Evolutionary conservation across 2,113 vertebrate species (phyloP), one percentile per base, ranked within the genome.

Genomic region (Bambusicola thoracicus): DNA sequence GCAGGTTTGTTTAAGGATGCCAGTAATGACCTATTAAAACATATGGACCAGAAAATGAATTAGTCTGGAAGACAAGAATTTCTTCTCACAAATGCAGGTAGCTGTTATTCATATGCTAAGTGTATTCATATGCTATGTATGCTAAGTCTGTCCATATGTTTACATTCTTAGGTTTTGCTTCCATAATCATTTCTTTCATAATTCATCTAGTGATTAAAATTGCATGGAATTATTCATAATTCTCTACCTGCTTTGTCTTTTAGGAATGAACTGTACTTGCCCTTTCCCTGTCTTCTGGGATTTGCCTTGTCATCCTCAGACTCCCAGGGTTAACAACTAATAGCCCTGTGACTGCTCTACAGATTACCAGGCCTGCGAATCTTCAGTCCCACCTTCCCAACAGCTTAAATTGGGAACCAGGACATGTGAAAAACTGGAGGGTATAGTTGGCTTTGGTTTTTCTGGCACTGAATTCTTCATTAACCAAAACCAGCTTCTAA

Each of bases 401-500:
- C 17, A 41, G 17, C 5, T 38, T 56, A 48, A 77, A 40, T 12
- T 19, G 74, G 13, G 34, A 75, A 75, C 11, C 32, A 48, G n/a
- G 25, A 44, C 11, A 24, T 43, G 25, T 29, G 11, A 53, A 7
- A 84, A 70, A 25, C 18, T 34, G 19, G 14, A 82, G 21, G 11
- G 9, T 18, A 62, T 4, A 56, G n/a, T 21, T n/a, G 3, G 4
- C 8, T 91, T 68, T 11, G 51, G 25, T 59, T 86, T 72, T 68
- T 16, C 22, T 65, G 21, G 21, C 48, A 69, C 14, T 84, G 18
- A 68, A 87, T 68, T 48, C n/a, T 21, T 66, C 49, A 11, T 85
- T 92, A 80, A 73, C 69, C 85, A 89, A 73, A 82, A 36, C 5
- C 32, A 61, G 7, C 11, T 84, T 84, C 24, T n/a, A 69, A 82